phyloP scores from a whole-genome alignment of 2,113 vertebrate genomes.

The Chaetodon auriga region DNA sequence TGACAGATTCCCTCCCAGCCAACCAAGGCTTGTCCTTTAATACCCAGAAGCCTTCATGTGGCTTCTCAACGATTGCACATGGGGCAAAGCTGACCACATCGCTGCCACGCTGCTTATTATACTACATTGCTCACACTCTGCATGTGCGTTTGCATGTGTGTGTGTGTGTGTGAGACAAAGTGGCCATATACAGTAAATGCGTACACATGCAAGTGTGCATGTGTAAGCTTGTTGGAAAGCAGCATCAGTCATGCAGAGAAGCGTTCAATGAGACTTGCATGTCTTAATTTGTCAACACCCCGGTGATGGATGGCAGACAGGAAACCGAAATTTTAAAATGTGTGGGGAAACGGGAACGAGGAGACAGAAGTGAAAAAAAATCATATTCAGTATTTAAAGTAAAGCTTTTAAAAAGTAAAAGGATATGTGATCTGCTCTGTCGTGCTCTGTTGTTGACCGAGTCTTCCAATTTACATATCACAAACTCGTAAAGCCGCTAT shows the following conservation, averaged over 20 bases:
- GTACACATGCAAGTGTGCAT: constrained; percentile 42
- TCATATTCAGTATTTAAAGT: background rate
- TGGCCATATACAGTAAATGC: constrained; percentile 51
- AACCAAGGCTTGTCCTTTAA: constrained; percentile 90
- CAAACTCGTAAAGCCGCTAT: background rate
- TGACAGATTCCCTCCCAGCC: constrained; percentile 88
- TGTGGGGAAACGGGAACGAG: background rate
- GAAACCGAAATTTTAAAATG: constrained; percentile 8
- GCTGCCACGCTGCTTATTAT: constrained; percentile 86
- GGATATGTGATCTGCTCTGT: background rate
- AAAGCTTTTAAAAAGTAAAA: background rate
- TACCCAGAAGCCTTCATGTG: constrained; percentile 86
- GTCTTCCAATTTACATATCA: background rate
- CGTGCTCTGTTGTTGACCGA: background rate
- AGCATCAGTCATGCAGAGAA: constrained; percentile 71
- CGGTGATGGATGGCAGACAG: constrained; percentile 58
- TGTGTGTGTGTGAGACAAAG: constrained; percentile 63
- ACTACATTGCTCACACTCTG: constrained; percentile 79
- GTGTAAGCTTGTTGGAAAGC: constrained; percentile 57
- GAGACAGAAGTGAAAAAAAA: background rate
- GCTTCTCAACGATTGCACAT: constrained; percentile 86
- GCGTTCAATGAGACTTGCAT: constrained; percentile 73
- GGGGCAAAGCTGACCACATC: constrained; percentile 84
- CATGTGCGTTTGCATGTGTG: constrained; percentile 70
- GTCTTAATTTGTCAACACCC: constrained; percentile 82